Conservation (phyloP, 2,113 vertebrate species). For the Oplegnathus fasciatus region DNA sequence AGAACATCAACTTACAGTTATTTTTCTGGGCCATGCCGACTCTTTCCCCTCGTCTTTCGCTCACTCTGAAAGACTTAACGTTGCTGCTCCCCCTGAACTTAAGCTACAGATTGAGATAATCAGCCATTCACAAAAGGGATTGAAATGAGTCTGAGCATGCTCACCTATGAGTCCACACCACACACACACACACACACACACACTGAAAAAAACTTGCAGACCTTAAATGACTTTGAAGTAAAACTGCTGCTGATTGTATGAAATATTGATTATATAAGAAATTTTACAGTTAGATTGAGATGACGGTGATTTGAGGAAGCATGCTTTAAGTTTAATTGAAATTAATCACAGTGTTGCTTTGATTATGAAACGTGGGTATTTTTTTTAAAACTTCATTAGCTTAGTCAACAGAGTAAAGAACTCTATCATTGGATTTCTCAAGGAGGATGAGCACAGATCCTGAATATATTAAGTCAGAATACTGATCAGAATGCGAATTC, state of each 20-base stretch:
- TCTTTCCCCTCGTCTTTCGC: constrained; percentile 32
- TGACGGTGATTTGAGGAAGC: constrained; percentile 8
- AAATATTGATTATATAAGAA: constrained; percentile 6
- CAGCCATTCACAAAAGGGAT: constrained; percentile 71
- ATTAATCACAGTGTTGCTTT: constrained; percentile 55
- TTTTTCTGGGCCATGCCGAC: constrained; percentile 77
- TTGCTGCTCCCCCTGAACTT: constrained; percentile 51
- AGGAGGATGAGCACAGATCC: constrained; percentile 55
- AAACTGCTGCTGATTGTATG: not conserved
- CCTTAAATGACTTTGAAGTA: constrained; percentile 44
- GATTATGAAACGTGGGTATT: constrained; percentile 25
- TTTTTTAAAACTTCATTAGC: constrained; percentile 55
- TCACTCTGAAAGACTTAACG: constrained; percentile 54
- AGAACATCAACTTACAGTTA: constrained; percentile 73
- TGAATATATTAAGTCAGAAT: constrained; percentile 50
- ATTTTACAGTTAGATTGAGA: constrained; percentile 1
- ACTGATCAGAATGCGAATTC: constrained; percentile 53
- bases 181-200: constrained; percentile 38
- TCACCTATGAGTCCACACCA: constrained; percentile 39
- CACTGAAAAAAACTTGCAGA: not conserved
- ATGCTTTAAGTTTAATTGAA: constrained; percentile 44
- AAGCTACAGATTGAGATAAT: constrained; percentile 72
- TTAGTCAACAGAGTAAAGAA: constrained; percentile 62
- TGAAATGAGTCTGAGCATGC: constrained; percentile 70
- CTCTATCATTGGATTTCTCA: constrained; percentile 56